Evolutionary conservation across 2,113 vertebrate species (phyloP).

Genomic region (Mastomys coucha): DNA sequence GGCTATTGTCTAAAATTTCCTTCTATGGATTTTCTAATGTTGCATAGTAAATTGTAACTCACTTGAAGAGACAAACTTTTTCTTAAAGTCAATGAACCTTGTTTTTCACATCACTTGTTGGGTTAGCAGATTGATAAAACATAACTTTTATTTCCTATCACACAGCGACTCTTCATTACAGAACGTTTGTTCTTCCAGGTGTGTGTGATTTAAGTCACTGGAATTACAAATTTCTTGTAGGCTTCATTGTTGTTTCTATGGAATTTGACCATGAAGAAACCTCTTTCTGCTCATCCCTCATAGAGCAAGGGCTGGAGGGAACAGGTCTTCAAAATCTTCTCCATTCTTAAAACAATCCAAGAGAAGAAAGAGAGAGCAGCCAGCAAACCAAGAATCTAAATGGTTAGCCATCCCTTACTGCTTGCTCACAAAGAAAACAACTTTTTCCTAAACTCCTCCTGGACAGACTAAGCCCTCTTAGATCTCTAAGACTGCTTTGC

Average conservation of each 20-base stretch:
- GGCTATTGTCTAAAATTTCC: neutral
- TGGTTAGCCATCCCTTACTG: neutral
- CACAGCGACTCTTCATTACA: neutral
- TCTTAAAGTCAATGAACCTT: neutral
- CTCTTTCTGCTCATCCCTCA: neutral
- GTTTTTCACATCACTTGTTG: constrained; percentile 28
- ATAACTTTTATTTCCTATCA: neutral
- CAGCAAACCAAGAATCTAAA: constrained; percentile 14
- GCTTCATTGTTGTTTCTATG: neutral
- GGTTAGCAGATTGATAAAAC: neutral
- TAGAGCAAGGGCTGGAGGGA: neutral
- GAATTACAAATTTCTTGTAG: neutral
- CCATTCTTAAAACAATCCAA: constrained; percentile 30
- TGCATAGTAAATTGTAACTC: neutral
- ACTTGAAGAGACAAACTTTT: neutral
- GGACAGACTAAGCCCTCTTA: neutral
- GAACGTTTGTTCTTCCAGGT: neutral
- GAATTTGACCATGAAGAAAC: neutral
- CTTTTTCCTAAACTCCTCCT: constrained; percentile 7
- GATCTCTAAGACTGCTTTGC: neutral
- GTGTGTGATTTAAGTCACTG: neutral
- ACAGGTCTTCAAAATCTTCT: neutral
- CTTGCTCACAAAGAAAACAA: neutral
- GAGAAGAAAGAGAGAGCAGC: neutral
- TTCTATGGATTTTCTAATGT: neutral